Evolutionary conservation across 2,113 vertebrate genomes (phyloP).

Genomic region (Bufo bufo): DNA sequence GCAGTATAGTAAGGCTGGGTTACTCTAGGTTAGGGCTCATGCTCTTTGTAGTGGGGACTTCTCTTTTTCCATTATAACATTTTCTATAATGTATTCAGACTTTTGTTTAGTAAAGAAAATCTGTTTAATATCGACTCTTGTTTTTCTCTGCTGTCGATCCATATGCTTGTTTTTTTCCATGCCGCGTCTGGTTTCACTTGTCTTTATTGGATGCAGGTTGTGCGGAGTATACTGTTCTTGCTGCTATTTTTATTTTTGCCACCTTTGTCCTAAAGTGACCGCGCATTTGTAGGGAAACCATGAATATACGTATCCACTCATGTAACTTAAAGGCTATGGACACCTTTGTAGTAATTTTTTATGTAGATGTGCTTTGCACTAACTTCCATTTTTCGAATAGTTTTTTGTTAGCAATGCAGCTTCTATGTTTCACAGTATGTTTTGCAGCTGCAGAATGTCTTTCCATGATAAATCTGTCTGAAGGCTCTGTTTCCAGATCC

Average conservation of each 20-base stretch:
- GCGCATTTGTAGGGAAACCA: not conserved
- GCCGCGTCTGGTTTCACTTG: constrained; percentile 46
- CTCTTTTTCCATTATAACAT: not conserved
- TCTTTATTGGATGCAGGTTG: constrained; percentile 32
- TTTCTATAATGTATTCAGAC: constrained; percentile 36
- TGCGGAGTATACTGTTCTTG: not conserved
- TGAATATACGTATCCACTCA: not conserved
- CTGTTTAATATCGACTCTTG: constrained; percentile 26
- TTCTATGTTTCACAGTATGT: no score
- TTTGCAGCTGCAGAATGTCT: no score
- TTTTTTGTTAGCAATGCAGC: no score
- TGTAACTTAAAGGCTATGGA: not conserved
- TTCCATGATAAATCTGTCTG: no score
- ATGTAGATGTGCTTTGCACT: no score
- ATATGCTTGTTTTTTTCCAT: constrained; percentile 41
- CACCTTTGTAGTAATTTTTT: no score
- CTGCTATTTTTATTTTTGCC: constrained; percentile 12
- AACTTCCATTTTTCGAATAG: no score
- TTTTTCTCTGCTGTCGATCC: constrained; percentile 26
- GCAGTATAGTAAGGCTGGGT: not conserved
- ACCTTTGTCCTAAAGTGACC: constrained; percentile 41
- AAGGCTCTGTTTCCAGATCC: no score
- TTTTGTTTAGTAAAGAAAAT: constrained; percentile 29
- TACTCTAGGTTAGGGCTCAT: not conserved
- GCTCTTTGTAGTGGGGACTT: not conserved